These are phyloP conservation scores for Macaca mulatta DNA, from an alignment of 2,113 vertebrate species.

Conservation along the genomic window DNA sequence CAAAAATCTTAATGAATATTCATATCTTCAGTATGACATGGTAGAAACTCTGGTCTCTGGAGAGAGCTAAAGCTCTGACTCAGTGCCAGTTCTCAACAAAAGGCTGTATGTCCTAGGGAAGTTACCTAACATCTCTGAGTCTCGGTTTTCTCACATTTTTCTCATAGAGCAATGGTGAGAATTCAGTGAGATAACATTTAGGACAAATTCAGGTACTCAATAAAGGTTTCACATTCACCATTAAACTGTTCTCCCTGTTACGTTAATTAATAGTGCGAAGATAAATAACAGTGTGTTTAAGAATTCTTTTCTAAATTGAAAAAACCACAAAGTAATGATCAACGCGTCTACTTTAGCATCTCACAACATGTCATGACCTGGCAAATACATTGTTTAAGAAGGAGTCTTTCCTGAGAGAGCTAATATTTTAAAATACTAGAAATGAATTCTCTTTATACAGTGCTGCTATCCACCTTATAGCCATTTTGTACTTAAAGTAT, in stretches of 20 bases:
- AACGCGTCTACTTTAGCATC: neutral
- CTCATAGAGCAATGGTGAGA: neutral
- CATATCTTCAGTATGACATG: neutral
- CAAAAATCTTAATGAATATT: slow-evolving; percentile 20
- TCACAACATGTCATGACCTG: neutral
- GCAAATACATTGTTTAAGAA: neutral
- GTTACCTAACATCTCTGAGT: neutral
- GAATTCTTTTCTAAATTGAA: neutral
- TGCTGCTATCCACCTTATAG: neutral
- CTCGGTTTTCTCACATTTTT: slow-evolving; percentile 11
- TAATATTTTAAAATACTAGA: slow-evolving; percentile 8
- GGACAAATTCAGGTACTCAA: neutral
- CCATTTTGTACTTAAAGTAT: neutral
- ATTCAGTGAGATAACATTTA: neutral
- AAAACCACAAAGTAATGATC: neutral
- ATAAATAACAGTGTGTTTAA: slow-evolving; percentile 20
- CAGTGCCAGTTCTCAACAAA: neutral
- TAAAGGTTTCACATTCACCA: neutral
- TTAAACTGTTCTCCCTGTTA: neutral
- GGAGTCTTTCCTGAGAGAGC: neutral
- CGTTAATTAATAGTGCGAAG: neutral
- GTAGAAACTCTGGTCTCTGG: neutral
- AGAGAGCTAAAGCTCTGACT: slow-evolving; percentile 1
- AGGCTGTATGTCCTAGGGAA: neutral
- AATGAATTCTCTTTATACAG: neutral